A percentile compares a stretch with the other conserved stretches of the same genome.
phyloP scores from a whole-genome alignment of 2,797 vertebrate genomes.

The Acrossocheilus wenchowensis region DNA sequence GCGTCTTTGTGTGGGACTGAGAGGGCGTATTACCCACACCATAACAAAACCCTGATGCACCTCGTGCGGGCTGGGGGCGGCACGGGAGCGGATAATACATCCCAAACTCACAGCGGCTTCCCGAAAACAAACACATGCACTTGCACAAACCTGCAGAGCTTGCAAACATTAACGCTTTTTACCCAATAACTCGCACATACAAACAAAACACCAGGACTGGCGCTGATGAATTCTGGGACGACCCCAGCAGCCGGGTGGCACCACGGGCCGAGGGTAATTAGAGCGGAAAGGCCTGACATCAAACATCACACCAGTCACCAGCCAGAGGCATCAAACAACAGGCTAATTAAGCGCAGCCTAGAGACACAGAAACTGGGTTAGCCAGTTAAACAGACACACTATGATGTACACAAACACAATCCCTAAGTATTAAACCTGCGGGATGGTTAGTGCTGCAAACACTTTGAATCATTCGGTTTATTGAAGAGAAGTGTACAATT shows the following conservation, averaged over 20 bases:
- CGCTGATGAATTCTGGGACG: slow-evolving; percentile 28
- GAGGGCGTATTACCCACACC: slow-evolving; percentile 45
- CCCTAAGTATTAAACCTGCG: background rate
- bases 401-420: slow-evolving; percentile 25
- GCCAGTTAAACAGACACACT: slow-evolving; percentile 24
- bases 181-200: slow-evolving; percentile 1
- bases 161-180: background rate
- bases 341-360: slow-evolving; percentile 54
- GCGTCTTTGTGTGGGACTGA: slow-evolving; percentile 41
- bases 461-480: background rate
- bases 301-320: slow-evolving; percentile 50
- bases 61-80: background rate
- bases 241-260: slow-evolving; percentile 36
- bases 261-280: slow-evolving; percentile 46
- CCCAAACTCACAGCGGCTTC: slow-evolving; percentile 1
- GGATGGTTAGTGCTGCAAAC: background rate
- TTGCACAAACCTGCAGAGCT: slow-evolving; percentile 11
- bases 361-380: slow-evolving; percentile 48
- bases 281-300: slow-evolving; percentile 49
- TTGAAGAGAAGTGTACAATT: background rate
- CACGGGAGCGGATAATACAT: slow-evolving; percentile 24
- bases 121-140: slow-evolving; percentile 8
- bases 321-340: slow-evolving; percentile 47
- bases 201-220: slow-evolving; percentile 41
- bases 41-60: slow-evolving; percentile 51